phyloP scores from a whole-genome alignment of 1,140 invertebrate genomes.

The Adelges cooleyi region DNA sequence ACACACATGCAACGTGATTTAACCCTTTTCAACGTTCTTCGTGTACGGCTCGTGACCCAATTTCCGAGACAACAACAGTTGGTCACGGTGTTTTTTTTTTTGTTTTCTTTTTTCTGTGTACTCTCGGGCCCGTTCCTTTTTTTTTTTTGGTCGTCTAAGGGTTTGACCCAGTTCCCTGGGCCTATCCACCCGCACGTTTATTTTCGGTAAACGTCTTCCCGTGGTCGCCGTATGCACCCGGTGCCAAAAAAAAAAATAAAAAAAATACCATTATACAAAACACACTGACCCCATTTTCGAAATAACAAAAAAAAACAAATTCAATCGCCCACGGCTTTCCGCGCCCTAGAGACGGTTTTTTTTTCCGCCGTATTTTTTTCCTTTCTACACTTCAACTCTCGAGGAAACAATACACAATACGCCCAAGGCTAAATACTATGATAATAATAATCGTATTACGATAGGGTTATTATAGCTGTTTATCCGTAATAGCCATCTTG shows the following conservation, averaged over 20 bases:
- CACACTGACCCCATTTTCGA: slow-evolving; percentile 8
- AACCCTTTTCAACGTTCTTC: slow-evolving; percentile 1
- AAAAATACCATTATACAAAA: no score
- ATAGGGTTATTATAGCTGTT: no score
- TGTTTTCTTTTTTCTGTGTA: slow-evolving; percentile 2
- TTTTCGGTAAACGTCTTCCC: slow-evolving; percentile 5
- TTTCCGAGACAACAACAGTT: slow-evolving; percentile 21
- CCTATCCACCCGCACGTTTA: slow-evolving; percentile 2
- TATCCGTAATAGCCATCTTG: no score
- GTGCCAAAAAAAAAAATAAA: no score
- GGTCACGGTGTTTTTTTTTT: slow-evolving; percentile 8
- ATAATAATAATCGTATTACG: no score
- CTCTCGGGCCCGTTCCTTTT: background rate
- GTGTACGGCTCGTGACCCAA: background rate
- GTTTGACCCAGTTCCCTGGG: slow-evolving; percentile 6
- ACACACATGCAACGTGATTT: background rate
- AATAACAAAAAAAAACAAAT: background rate
- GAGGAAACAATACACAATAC: background rate
- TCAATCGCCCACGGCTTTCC: background rate
- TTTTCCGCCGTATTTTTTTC: background rate
- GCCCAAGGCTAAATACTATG: no score
- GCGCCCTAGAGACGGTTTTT: background rate
- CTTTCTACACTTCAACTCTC: background rate
- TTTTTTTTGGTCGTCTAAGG: slow-evolving; percentile 20
- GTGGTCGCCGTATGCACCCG: background rate